phyloP scores from a whole-genome alignment of 2,888 invertebrate genomes.

The Philaethria dido region DNA sequence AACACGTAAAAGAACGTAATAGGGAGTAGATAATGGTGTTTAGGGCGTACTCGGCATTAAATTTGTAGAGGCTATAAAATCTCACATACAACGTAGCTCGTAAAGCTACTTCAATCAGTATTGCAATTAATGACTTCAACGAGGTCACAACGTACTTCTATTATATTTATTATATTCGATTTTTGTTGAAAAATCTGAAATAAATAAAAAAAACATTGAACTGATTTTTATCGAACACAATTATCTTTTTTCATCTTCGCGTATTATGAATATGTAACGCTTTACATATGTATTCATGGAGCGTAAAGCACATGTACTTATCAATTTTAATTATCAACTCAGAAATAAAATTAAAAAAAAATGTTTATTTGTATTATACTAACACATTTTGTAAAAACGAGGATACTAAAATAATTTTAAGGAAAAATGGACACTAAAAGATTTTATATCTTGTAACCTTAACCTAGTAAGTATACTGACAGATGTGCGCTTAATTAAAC shows the following conservation, averaged over 20 bases:
- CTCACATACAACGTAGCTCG: slow-evolving; percentile 46
- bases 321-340: too few species aligned
- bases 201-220: not conserved
- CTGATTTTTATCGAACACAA: not conserved
- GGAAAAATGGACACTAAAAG: slow-evolving; percentile 34
- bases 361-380: too few species aligned
- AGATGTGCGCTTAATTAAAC: slow-evolving; percentile 35
- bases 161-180: slow-evolving; percentile 21
- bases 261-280: too few species aligned
- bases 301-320: too few species aligned
- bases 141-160: slow-evolving; percentile 23
- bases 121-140: slow-evolving; percentile 58
- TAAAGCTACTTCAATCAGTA: slow-evolving; percentile 64
- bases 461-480: slow-evolving; percentile 36
- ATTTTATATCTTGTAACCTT: slow-evolving; percentile 37
- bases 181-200: not conserved
- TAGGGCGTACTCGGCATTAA: slow-evolving; percentile 29
- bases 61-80: slow-evolving; percentile 34
- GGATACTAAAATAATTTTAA: slow-evolving; percentile 6
- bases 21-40: slow-evolving; percentile 27
- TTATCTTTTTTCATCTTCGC: not conserved
- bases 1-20: slow-evolving; percentile 17
- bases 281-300: too few species aligned
- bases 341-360: too few species aligned
- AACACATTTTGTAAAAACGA: not conserved